These are phyloP conservation scores for Pampus argenteus DNA, from an alignment of 2,797 vertebrate species.

Conservation along the genomic window DNA sequence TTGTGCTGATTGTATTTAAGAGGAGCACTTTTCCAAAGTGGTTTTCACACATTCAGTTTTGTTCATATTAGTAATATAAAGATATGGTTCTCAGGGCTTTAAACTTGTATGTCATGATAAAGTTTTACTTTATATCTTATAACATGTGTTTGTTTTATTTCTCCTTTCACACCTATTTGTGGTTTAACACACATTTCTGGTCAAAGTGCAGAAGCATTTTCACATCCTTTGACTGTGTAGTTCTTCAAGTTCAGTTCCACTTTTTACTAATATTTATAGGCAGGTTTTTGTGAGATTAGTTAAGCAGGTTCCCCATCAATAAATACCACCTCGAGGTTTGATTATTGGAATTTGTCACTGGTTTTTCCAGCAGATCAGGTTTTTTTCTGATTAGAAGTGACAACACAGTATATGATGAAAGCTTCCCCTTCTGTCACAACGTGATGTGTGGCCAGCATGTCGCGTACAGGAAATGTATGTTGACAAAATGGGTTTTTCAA, in stretches of 20 bases:
- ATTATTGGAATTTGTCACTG: accelerated
- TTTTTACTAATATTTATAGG: no score
- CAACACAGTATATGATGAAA: no score
- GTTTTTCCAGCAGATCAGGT: not conserved
- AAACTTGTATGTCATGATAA: conserved; percentile 89
- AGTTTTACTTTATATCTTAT: conserved; percentile 88
- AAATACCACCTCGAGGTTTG: accelerated
- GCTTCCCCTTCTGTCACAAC: not conserved
- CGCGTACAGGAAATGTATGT: not conserved
- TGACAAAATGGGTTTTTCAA: not conserved
- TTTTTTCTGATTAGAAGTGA: no score
- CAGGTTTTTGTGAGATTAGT: not conserved
- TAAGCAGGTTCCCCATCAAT: not conserved
- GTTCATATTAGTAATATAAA: conserved; percentile 88
- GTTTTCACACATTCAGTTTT: conserved; percentile 86
- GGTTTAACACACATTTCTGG: not conserved
- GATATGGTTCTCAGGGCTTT: conserved; percentile 89
- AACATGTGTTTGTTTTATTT: conserved; percentile 41
- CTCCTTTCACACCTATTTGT: accelerated
- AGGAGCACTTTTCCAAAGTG: conserved; percentile 87
- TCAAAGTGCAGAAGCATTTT: not conserved
- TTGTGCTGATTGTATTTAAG: conserved; percentile 88
- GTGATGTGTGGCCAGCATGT: not conserved
- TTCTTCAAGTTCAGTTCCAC: not conserved
- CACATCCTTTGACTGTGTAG: not conserved